Conservation (phyloP, 2,888 invertebrate species). For the Chirona hameri region DNA sequence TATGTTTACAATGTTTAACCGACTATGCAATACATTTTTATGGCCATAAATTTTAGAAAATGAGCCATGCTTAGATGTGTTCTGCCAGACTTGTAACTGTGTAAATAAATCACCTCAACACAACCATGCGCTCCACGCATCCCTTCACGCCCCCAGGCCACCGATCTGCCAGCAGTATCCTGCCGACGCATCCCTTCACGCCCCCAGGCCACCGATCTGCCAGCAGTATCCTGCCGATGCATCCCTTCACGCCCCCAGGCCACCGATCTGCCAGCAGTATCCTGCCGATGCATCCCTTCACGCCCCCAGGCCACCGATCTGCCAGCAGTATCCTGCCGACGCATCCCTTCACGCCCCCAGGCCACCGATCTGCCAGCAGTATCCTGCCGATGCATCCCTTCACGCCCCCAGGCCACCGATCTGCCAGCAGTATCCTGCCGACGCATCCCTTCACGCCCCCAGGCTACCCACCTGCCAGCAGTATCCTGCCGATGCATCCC, state of each 20-base stretch:
- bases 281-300: constrained; percentile 82
- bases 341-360: no score
- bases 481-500: constrained; percentile 89
- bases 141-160: no score
- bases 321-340: constrained; percentile 88
- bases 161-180: constrained; percentile 86
- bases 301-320: constrained; percentile 55
- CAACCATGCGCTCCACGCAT: no score
- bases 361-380: constrained; percentile 73
- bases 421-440: constrained; percentile 86
- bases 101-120: no score
- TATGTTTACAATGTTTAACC: no score
- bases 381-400: constrained; percentile 93
- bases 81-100: no score
- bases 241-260: no score
- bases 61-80: no score
- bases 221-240: constrained; percentile 86
- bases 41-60: no score
- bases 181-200: no score
- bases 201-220: constrained; percentile 62
- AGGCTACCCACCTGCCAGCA: constrained; percentile 70
- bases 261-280: constrained; percentile 81
- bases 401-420: constrained; percentile 52
- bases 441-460: no score
- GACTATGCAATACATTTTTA: no score